phyloP scores from a whole-genome alignment of 2,797 vertebrate species.

The Psittacula derbiana region DNA sequence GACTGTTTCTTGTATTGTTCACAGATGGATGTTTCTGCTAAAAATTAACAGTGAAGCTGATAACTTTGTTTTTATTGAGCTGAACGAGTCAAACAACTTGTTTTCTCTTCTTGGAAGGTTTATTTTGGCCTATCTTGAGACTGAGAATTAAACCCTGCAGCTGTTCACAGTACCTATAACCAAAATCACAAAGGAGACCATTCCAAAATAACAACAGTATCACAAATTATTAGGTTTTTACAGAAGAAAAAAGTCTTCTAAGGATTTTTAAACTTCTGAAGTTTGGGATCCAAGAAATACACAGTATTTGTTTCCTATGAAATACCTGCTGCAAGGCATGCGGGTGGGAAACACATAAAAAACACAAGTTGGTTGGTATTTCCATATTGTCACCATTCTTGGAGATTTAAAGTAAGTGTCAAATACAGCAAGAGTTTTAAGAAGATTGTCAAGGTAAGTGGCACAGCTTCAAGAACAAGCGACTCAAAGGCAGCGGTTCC shows the following conservation, averaged over 20 bases:
- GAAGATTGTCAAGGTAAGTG: not conserved
- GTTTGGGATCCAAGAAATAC: not conserved
- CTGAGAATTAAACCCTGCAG: not conserved
- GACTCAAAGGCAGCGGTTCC: not conserved
- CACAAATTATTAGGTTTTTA: not conserved
- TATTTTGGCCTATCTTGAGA: not conserved
- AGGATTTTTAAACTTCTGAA: not conserved
- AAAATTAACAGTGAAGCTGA: conserved; percentile 15
- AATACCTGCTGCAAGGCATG: not conserved
- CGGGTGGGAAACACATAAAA: not conserved
- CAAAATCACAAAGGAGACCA: not conserved
- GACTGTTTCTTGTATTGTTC: not conserved
- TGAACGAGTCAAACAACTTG: conserved; percentile 10
- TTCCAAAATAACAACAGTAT: not conserved
- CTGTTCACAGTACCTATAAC: not conserved
- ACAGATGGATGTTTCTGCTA: not conserved
- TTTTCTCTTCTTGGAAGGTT: conserved; percentile 23
- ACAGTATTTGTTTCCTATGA: not conserved
- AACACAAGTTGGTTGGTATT: not conserved
- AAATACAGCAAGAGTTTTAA: not conserved
- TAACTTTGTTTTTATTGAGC: not conserved
- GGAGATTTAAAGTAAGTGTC: not conserved
- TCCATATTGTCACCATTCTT: not conserved
- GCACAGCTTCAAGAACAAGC: not conserved
- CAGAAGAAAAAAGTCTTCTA: not conserved